phyloP scores from a whole-genome alignment of 1,140 invertebrate genomes.

The Belonocnema kinseyi region DNA sequence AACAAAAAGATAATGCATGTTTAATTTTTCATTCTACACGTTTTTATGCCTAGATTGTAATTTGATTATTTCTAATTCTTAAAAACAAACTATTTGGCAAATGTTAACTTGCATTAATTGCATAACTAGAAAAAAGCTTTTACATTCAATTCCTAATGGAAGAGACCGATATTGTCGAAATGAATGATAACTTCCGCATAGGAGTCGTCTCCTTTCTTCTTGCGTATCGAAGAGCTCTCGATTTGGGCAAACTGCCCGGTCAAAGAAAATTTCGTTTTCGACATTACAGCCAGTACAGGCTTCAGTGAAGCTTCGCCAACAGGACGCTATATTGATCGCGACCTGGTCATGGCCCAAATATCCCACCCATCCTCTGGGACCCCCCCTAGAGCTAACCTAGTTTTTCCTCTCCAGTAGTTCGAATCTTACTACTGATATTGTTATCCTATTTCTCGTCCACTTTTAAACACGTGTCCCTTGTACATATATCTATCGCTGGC shows the following conservation, averaged over 20 bases:
- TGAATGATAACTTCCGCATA: neutral
- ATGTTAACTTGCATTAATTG: too few species aligned
- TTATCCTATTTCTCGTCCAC: neutral
- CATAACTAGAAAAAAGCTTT: too few species aligned
- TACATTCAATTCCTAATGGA: neutral
- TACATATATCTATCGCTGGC: neutral
- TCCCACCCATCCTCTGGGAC: constrained; percentile 67
- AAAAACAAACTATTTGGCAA: too few species aligned
- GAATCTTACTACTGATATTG: neutral
- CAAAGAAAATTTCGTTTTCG: constrained; percentile 52
- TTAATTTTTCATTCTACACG: neutral
- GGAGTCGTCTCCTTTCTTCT: neutral
- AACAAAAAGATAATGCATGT: constrained; percentile 69
- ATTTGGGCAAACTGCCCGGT: constrained; percentile 58
- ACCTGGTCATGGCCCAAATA: constrained; percentile 75
- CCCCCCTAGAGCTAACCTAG: constrained; percentile 68
- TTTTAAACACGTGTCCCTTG: neutral
- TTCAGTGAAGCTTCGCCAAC: constrained; percentile 46
- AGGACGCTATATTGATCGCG: constrained; percentile 70
- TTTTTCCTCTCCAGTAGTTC: constrained; percentile 57
- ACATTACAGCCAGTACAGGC: constrained; percentile 41
- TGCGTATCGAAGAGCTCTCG: constrained; percentile 41
- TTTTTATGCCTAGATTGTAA: too few species aligned
- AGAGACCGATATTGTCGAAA: neutral
- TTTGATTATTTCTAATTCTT: too few species aligned